Evolutionary conservation across 2,113 vertebrate species (phyloP).

Genomic region (Carettochelys insculpta): DNA sequence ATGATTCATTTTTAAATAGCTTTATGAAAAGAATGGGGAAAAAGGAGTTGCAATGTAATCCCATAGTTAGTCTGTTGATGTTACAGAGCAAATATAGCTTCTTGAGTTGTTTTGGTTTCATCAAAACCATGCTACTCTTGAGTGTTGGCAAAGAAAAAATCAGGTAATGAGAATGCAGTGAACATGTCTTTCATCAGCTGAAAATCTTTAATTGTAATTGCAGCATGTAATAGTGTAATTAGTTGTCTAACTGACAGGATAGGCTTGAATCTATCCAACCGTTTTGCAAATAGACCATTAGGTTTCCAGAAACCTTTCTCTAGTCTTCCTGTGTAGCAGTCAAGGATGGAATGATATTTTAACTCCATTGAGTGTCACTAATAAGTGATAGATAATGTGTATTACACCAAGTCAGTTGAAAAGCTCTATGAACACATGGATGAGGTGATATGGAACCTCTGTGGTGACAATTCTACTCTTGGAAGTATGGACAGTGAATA

Average conservation of each 20-base stretch:
- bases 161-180: conserved; percentile 73
- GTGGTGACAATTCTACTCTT: not conserved
- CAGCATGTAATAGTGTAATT: conserved; percentile 79
- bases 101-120: conserved; percentile 73
- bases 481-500: not conserved
- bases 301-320: conserved; percentile 60
- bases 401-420: not conserved
- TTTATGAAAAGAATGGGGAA: not conserved
- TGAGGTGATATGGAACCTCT: not conserved
- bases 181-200: conserved; percentile 76
- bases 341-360: conserved; percentile 11
- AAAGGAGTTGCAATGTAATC: conserved; percentile 10
- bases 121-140: conserved; percentile 72
- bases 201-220: conserved; percentile 84
- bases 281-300: conserved; percentile 55
- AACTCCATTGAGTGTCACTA: not conserved
- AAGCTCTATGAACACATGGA: not conserved
- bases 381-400: not conserved
- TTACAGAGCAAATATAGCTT: conserved; percentile 64
- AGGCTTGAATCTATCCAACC: conserved; percentile 65
- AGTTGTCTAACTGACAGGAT: conserved; percentile 75
- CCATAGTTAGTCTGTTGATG: conserved; percentile 40
- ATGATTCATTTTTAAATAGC: conserved; percentile 48
- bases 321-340: not conserved
- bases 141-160: conserved; percentile 73